Conservation (phyloP, 2,888 invertebrate species). For the Athrips mouffetella region DNA sequence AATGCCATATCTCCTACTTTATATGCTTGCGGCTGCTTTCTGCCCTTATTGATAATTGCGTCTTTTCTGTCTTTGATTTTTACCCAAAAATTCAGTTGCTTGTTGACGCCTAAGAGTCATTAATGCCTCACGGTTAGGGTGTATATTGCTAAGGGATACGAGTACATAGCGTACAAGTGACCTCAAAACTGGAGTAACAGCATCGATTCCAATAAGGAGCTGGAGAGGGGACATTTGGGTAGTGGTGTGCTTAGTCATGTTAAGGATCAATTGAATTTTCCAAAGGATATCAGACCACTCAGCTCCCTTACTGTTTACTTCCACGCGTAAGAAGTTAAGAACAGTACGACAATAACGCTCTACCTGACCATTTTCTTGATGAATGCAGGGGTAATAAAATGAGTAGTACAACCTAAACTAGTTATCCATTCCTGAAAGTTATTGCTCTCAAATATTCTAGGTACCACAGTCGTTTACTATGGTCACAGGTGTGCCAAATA, state of each 20-base stretch:
- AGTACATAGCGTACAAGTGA: background rate
- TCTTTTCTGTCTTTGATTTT: background rate
- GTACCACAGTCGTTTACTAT: conserved; percentile 1
- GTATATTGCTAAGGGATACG: background rate
- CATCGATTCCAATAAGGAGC: conserved; percentile 9
- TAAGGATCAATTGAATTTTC: conserved; percentile 19
- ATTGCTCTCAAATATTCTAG: conserved; percentile 6
- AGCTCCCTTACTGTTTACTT: background rate
- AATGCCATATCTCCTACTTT: conserved; percentile 21
- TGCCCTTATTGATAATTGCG: background rate
- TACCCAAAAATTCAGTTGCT: background rate
- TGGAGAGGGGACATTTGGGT: background rate
- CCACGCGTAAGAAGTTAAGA: conserved; percentile 12
- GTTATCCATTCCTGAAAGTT: conserved; percentile 8
- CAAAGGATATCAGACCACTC: conserved; percentile 13
- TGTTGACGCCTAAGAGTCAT: background rate
- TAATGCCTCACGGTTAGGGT: background rate
- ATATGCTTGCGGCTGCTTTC: conserved; percentile 4
- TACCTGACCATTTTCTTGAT: conserved; percentile 21
- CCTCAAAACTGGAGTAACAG: background rate
- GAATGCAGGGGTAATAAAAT: conserved; percentile 22
- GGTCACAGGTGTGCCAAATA: conserved; percentile 1
- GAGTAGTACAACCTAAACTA: conserved; percentile 17
- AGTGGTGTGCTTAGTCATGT: conserved; percentile 18
- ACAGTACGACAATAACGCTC: conserved; percentile 20